Percentiles rank a stretch among this genome's conserved stretches.
Evolutionary conservation across 2,888 invertebrate species (phyloP).

Genomic region (Nemoura dubitans): DNA sequence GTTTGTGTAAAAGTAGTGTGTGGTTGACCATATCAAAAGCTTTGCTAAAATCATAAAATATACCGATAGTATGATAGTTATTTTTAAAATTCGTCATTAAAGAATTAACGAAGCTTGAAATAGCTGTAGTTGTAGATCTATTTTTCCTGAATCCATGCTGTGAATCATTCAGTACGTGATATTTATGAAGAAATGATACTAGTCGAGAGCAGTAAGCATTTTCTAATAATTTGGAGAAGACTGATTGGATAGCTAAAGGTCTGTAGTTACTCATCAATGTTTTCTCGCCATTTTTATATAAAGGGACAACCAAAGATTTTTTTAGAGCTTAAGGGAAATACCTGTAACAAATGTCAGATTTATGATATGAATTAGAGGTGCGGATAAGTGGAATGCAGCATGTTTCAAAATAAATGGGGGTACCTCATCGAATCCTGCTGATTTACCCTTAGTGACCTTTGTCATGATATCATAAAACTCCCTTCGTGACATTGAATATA

Average conservation of each 20-base stretch:
- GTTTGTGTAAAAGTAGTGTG: not conserved
- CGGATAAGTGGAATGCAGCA: not conserved
- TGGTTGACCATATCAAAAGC: not conserved
- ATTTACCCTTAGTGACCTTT: not conserved
- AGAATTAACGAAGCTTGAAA: conserved; percentile 10
- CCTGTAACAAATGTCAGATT: not conserved
- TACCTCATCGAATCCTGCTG: not conserved
- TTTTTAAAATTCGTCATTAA: not conserved
- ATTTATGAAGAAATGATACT: no score
- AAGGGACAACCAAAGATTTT: not conserved
- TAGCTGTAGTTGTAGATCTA: not conserved
- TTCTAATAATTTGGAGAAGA: not conserved
- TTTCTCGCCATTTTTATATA: not conserved
- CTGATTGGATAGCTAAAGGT: not conserved
- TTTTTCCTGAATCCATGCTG: no score
- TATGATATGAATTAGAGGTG: not conserved
- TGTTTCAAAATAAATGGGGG: not conserved
- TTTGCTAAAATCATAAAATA: not conserved
- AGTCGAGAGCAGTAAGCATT: no score
- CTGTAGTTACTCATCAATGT: not conserved
- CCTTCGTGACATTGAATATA: not conserved
- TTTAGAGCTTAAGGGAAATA: not conserved
- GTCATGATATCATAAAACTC: not conserved
- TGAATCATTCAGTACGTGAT: no score
- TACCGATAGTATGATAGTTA: not conserved